Conservation (phyloP, 2,113 vertebrate species). For the Macquaria ambigua region DNA sequence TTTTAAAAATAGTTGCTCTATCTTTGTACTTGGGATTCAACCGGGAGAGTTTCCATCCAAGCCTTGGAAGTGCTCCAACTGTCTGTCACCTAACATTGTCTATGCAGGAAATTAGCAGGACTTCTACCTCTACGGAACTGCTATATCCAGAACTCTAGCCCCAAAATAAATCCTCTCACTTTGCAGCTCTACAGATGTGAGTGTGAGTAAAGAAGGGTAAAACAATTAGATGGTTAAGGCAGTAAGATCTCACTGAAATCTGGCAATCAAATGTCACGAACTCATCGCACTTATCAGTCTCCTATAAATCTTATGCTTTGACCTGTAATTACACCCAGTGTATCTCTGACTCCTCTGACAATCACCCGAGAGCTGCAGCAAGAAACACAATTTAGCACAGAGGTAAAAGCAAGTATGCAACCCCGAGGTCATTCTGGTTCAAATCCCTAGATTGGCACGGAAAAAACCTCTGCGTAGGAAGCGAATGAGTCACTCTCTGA, state of each 20-base stretch:
- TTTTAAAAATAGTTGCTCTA: background rate
- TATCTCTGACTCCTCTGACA: conserved; percentile 18
- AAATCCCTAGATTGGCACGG: conserved; percentile 30
- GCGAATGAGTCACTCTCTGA: conserved; percentile 48
- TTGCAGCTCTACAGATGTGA: background rate
- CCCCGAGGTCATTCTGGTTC: conserved; percentile 40
- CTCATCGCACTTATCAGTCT: background rate
- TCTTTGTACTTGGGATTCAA: background rate
- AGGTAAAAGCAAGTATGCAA: conserved; percentile 24
- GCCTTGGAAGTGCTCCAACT: background rate
- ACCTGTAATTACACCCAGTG: conserved; percentile 29
- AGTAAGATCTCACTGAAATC: background rate
- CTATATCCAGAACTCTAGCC: background rate
- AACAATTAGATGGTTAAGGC: background rate
- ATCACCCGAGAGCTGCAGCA: conserved; percentile 2
- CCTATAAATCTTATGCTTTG: conserved; percentile 13
- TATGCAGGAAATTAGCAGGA: background rate
- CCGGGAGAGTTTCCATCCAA: background rate
- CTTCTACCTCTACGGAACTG: background rate
- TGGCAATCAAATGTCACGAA: conserved; percentile 10
- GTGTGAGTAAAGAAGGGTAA: background rate
- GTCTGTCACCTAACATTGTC: background rate
- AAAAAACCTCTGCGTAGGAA: conserved; percentile 35
- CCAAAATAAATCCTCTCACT: background rate
- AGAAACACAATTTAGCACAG: conserved; percentile 17